Percentiles rank a stretch among this genome's conserved stretches.
Evolutionary conservation across 2,113 vertebrate genomes (phyloP).

Genomic region (Podarcis raffonei): DNA sequence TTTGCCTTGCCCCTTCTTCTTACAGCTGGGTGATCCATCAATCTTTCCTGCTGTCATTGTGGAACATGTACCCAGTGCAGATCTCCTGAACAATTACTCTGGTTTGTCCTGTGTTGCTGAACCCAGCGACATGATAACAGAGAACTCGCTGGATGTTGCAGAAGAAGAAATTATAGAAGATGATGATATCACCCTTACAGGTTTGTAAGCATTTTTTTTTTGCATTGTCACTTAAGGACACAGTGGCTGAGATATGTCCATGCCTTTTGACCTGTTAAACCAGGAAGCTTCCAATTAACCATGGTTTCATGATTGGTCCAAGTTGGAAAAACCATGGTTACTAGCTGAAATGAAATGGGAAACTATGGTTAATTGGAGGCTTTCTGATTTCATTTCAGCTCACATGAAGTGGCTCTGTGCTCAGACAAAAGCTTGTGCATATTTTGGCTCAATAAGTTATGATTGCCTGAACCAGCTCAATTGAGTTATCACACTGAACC

Average conservation of each 20-base stretch:
- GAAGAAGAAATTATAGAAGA: constrained; percentile 85
- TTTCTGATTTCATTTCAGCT: too few species aligned
- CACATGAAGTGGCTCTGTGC: too few species aligned
- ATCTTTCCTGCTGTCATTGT: constrained; percentile 93
- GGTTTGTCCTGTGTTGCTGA: constrained; percentile 86
- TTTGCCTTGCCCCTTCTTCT: not conserved
- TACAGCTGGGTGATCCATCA: constrained; percentile 82
- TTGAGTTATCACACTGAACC: not conserved
- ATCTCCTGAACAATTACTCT: constrained; percentile 86
- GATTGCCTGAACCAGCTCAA: not conserved
- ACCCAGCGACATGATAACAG: constrained; percentile 80
- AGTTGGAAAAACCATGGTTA: not conserved
- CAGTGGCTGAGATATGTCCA: not conserved
- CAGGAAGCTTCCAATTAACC: not conserved
- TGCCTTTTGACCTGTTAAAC: not conserved
- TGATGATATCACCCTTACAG: constrained; percentile 83
- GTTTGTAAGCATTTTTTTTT: constrained; percentile 52
- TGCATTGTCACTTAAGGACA: not conserved
- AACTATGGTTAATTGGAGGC: not conserved
- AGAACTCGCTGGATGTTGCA: constrained; percentile 81
- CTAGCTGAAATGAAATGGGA: not conserved
- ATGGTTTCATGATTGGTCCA: not conserved
- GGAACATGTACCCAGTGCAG: constrained; percentile 89
- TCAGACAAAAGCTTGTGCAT: too few species aligned
- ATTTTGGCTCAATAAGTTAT: too few species aligned